A percentile compares a stretch with the other conserved stretches of the same genome.
These are phyloP conservation scores for Microcebus ravelobensis DNA, from an alignment of 2,113 vertebrate genomes.

Conservation along the genomic window DNA sequence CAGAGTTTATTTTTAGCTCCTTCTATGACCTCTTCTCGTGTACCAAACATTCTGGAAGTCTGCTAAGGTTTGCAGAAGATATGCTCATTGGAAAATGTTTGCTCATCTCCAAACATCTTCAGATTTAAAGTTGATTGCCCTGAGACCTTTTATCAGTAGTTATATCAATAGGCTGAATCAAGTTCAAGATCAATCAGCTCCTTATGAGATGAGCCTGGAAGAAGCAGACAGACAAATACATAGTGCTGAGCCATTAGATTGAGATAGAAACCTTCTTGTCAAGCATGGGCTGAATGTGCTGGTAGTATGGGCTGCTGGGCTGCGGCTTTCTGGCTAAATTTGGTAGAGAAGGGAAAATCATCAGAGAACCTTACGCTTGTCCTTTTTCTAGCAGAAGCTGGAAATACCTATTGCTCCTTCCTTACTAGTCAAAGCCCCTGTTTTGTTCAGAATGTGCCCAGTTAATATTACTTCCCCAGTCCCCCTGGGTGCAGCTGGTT, in stretches of 20 bases:
- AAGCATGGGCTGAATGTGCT: background rate
- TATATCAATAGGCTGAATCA: background rate
- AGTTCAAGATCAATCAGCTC: slow-evolving; percentile 51
- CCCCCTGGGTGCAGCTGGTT: background rate
- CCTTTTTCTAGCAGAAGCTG: background rate
- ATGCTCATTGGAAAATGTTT: background rate
- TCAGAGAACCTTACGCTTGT: background rate
- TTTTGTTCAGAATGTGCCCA: background rate
- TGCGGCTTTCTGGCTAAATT: background rate
- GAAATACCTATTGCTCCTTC: background rate
- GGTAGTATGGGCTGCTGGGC: background rate
- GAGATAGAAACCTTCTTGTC: background rate
- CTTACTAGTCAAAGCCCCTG: background rate
- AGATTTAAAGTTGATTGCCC: slow-evolving; percentile 2
- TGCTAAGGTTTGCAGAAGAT: background rate
- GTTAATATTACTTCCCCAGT: background rate
- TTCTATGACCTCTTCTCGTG: background rate
- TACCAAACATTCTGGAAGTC: background rate
- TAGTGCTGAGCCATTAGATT: background rate
- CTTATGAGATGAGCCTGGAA: background rate
- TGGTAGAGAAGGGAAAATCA: background rate
- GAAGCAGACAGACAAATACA: background rate
- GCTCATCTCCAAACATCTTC: background rate
- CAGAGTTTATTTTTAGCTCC: slow-evolving; percentile 51
- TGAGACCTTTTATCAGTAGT: slow-evolving; percentile 31